phyloP scores from a whole-genome alignment of 2,888 invertebrate genomes.

The Metellina segmentata region DNA sequence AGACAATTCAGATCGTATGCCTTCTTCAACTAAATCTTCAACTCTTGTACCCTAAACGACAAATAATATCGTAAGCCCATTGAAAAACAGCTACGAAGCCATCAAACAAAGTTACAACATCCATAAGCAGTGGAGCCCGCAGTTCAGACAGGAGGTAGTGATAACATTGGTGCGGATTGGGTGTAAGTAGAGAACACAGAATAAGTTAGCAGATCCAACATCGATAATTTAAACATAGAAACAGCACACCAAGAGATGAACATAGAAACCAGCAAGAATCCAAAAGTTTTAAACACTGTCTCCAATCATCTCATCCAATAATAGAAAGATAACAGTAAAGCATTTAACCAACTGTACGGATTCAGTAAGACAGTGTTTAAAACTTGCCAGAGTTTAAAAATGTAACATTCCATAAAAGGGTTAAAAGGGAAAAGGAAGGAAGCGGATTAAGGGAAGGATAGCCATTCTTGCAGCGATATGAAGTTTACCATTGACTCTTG shows the following conservation, averaged over 20 bases:
- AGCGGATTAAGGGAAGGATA: conserved; percentile 31
- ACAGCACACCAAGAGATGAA: conserved; percentile 22
- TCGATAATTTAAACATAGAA: background rate
- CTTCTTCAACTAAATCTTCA: conserved; percentile 73
- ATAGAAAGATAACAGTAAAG: background rate
- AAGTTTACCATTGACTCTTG: conserved; percentile 46
- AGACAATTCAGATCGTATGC: conserved; percentile 81
- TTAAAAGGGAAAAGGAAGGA: conserved; percentile 15
- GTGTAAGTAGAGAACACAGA: conserved; percentile 17
- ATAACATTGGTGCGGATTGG: conserved; percentile 53
- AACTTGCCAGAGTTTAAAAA: conserved; percentile 17
- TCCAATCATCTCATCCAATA: background rate
- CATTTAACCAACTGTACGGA: background rate
- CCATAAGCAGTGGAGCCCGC: conserved; percentile 73
- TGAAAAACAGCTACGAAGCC: background rate
- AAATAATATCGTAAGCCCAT: background rate
- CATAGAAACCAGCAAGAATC: conserved; percentile 12
- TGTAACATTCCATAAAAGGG: conserved; percentile 54
- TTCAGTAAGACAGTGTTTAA: conserved; percentile 26
- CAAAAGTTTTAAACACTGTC: conserved; percentile 42
- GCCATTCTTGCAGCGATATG: conserved; percentile 68
- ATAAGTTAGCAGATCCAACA: background rate
- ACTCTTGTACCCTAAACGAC: conserved; percentile 65
- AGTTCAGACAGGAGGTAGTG: conserved; percentile 49
- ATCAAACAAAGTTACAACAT: conserved; percentile 66